Evolutionary conservation across 1,140 invertebrate species (phyloP), one percentile per base, ranked within the genome.

Genomic region (Catajapyx aquilonaris): DNA sequence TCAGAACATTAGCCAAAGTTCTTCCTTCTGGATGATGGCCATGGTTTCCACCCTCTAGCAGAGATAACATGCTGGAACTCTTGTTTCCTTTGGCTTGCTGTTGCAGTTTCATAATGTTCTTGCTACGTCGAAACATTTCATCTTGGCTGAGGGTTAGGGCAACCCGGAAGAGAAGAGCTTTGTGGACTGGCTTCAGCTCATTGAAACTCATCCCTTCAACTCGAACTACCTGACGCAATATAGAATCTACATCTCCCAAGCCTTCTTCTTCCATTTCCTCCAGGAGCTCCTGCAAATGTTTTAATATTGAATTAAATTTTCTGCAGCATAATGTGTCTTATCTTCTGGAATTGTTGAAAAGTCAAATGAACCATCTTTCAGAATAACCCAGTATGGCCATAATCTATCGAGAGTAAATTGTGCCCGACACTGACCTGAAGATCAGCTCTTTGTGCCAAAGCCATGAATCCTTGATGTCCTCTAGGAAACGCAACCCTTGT

Each of bases 141-240:
- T 87, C 84, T 56, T 86, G 83, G 15, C 80, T 86, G 15, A 88
- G 56, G 0, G 81, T 86, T 0, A 85, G 69, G 1, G 81, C 79
- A 35, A 87, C 58, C 59, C 86, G 85, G 30, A 87, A 52, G 18
- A 87, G 57, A 48, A 87, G 81, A 58, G 87, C 81, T 55, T 85
- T 83, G 52, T 88, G 85, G 25, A 85, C 76, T 3, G 84, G 83
- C 54, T 85, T 85, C 33, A 87, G 58, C 45, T 86, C 81, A 57
- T 86, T 87, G 56, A 85, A 88, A 16, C 79, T 84, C 81, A 88
- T 87, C 34, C 84, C 81, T 51, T 85, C 77, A 1, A 79, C 71
- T 58, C 85, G 79, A 41, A 87, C 83, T 46, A 88, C 85, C 44
- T 76, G 74, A 44, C 75, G 74, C 11, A 88, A 63, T 37, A 88